Evolutionary conservation across 2,797 vertebrate genomes (phyloP), one percentile per base, ranked within the genome.

Genomic region (Peromyscus eremicus): DNA sequence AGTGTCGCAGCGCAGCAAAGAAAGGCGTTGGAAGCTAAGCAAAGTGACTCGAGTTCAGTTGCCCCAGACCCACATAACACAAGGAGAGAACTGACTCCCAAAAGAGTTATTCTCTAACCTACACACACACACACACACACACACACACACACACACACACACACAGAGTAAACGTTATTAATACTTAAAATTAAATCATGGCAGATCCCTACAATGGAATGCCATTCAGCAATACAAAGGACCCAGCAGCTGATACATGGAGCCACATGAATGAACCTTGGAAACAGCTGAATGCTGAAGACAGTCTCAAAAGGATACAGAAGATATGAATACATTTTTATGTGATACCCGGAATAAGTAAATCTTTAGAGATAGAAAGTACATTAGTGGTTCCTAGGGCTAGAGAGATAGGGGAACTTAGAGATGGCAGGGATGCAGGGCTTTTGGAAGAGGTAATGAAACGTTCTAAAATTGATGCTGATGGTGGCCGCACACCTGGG

Each of bases 401-500:
- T 70, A 7, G 55, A 25, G 62, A 21, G 43, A 16, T 60, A 46
- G 57, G 49, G 57, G 57, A 68, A 81, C 79, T 94, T 79, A 70
- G 40, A 43, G 55, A 46, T 60, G 57, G 84, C 46, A 60, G 25
- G 46, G 71, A 60, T 70, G 2, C 2, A n/a, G 68, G 23, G 6
- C 88, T 57, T 89, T 40, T 32, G 60, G 73, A 46, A 16, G 16
- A 80, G 40, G 19, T 83, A 83, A 86, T 77, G 43, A 94, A 94
- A 93, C 68, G n/a, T 92, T 92, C 90, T 97, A 90, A 96, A 95
- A 88, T 92, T 57, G 57, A 84, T 85, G 55, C 43, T 77, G 14
- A 81, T 55, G 68, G 34, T 60, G 43, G 23, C 32, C 29, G 19
- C 25, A 91, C 9, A 89, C 76, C 81, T 73, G 27, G 55, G 27